A percentile compares a stretch with the other conserved stretches of the same genome.
These are phyloP conservation scores for Salmo trutta DNA, from an alignment of 2,797 vertebrate species.

Conservation along the genomic window DNA sequence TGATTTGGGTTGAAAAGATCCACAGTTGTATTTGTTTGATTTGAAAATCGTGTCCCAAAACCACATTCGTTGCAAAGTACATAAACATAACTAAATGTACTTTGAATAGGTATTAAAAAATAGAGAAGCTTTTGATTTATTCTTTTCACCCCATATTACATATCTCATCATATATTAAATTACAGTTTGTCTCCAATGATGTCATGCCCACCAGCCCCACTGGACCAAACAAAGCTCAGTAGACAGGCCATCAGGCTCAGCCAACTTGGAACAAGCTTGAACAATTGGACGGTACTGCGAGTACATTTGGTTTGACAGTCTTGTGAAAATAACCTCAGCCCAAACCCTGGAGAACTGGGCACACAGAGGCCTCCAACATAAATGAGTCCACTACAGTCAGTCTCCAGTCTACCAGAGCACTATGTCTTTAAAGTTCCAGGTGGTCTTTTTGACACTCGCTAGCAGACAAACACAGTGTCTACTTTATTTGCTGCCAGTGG, in stretches of 20 bases:
- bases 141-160: conserved; percentile 35
- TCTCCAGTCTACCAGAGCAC: conserved; percentile 55
- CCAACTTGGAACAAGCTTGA: conserved; percentile 36
- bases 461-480: conserved; percentile 59
- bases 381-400: conserved; percentile 43
- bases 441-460: conserved; percentile 69
- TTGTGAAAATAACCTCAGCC: conserved; percentile 52
- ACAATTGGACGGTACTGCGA: conserved; percentile 38
- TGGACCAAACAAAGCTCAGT: conserved; percentile 56
- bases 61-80: neutral
- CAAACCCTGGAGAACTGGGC: conserved; percentile 28
- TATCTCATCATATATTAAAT: conserved; percentile 45
- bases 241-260: conserved; percentile 43
- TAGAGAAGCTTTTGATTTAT: neutral
- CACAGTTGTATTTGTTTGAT: neutral
- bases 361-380: conserved; percentile 54
- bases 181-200: conserved; percentile 56
- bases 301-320: conserved; percentile 47
- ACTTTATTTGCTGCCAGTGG: conserved; percentile 67
- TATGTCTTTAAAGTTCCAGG: conserved; percentile 57
- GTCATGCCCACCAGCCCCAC: conserved; percentile 42
- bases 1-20: conserved; percentile 15
- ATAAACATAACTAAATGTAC: neutral
- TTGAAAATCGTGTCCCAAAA: neutral
- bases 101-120: conserved; percentile 8